Conservation (phyloP, 2,888 invertebrate species). For the Chouioia cunea region DNA sequence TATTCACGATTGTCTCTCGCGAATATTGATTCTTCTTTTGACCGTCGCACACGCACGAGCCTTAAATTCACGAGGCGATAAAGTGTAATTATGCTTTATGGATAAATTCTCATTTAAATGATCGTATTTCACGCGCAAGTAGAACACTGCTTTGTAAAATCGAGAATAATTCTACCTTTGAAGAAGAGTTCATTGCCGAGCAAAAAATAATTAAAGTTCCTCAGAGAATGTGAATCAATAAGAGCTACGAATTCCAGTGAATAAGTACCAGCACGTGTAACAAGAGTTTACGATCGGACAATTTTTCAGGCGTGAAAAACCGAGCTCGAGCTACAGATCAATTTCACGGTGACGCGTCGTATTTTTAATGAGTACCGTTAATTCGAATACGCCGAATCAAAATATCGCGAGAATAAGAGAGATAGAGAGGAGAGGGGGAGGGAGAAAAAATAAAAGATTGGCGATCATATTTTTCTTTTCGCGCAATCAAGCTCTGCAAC, state of each 20-base stretch:
- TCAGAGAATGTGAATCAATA: background rate
- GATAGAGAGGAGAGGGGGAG: no score
- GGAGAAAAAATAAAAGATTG: background rate
- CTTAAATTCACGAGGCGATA: no score
- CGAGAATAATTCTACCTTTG: no score
- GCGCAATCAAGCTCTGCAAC: conserved; percentile 23
- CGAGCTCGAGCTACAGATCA: conserved; percentile 7
- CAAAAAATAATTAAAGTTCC: background rate
- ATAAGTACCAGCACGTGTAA: conserved; percentile 32
- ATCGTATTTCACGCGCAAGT: no score
- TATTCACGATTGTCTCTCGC: conserved; percentile 29
- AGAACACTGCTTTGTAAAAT: no score
- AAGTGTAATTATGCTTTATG: no score
- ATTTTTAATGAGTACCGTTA: conserved; percentile 44
- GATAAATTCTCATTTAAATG: no score
- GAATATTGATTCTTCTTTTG: conserved; percentile 11
- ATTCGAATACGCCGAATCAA: conserved; percentile 45
- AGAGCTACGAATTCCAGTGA: conserved; percentile 10
- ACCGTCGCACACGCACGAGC: no score
- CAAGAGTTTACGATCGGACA: conserved; percentile 31
- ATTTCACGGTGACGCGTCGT: conserved; percentile 28
- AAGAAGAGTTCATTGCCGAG: no score
- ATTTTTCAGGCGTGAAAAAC: conserved; percentile 24
- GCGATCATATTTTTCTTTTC: conserved; percentile 1
- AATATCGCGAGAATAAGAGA: conserved; percentile 25